Evolutionary conservation across 2,113 vertebrate species (phyloP), one percentile per base, ranked within the genome.

Genomic region (Oncorhynchus gorbuscha): DNA sequence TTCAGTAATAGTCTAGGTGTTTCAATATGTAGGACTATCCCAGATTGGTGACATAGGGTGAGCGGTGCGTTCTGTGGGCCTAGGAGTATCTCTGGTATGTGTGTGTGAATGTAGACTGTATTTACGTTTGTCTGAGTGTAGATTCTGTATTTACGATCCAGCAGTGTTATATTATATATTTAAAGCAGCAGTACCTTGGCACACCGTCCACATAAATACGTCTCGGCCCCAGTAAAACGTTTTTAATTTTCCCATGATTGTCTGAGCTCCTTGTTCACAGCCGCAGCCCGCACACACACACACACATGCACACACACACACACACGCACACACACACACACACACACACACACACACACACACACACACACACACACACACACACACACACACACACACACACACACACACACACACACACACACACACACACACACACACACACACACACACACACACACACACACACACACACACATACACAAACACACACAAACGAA

Each of bases 171-270:
- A 64, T 26, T 24, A 45, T 45, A 45, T 11, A 45, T 45, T 45
- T 11, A 64, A 64, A 24, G 9, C n/a, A 11, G 5, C 22, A 28
- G 26, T 12, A 39, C 67, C 18, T 16, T 45, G 67, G 67, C 67
- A 69, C 16, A 5, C 18, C 0, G 55, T 69, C 18, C 30, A 39
- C 30, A 39, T 11, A 69, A n/a, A 69, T 45, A 8, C 22, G 0
- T 30, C 67, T 13, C 32, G 3, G n/a, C 16, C 6, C 39, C 26
- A 45, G 68, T 88, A 87, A 83, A 83, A 76, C 30, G 55, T 84
- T 86, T 88, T 91, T 89, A 90, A 85, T 79, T 85, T 79, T 78
- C 39, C 9, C 39, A 68, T 74, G 80, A 83, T 80, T 64, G 74
- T 79, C 83, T 78, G 74, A 70, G 71, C 68, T 76, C 64, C 79